A percentile compares a stretch with the other conserved stretches of the same genome.
These are phyloP conservation scores for Parasteatoda tepidariorum DNA, from an alignment of 1,140 invertebrate genomes.

Conservation along the genomic window DNA sequence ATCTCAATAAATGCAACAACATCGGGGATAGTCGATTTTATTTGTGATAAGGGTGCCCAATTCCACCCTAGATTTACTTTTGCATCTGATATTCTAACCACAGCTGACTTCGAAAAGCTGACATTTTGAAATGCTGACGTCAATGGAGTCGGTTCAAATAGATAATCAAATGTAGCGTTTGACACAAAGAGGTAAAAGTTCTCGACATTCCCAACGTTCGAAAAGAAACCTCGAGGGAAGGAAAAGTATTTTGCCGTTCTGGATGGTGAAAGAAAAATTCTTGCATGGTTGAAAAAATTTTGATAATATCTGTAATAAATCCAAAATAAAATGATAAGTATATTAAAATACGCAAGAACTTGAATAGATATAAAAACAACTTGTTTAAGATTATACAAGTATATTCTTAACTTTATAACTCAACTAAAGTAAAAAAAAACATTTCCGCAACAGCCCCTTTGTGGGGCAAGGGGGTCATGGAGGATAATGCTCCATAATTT, in stretches of 20 bases:
- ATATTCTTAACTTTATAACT: too few species aligned
- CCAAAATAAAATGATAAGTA: not conserved
- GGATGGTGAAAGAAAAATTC: slow-evolving; percentile 15
- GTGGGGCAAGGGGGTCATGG: too few species aligned
- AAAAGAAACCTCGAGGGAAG: slow-evolving; percentile 22
- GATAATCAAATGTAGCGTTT: slow-evolving; percentile 32
- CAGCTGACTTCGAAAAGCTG: not conserved
- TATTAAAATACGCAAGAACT: not conserved
- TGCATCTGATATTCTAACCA: not conserved
- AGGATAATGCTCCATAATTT: too few species aligned
- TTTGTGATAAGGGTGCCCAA: slow-evolving; percentile 18
- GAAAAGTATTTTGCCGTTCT: not conserved
- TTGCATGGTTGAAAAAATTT: not conserved
- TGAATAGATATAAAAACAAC: too few species aligned
- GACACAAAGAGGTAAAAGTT: slow-evolving; percentile 14
- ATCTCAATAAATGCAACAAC: not conserved
- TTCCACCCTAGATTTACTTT: slow-evolving; percentile 10
- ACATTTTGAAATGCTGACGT: slow-evolving; percentile 20
- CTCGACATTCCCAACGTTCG: not conserved
- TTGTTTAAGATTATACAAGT: too few species aligned
- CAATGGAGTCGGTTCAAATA: slow-evolving; percentile 7
- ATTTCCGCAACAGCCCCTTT: too few species aligned
- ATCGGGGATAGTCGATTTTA: not conserved
- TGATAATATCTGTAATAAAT: not conserved
- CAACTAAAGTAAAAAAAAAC: too few species aligned